Evolutionary conservation across 2,113 vertebrate species (phyloP).

Genomic region (Ginglymostoma cirratum): DNA sequence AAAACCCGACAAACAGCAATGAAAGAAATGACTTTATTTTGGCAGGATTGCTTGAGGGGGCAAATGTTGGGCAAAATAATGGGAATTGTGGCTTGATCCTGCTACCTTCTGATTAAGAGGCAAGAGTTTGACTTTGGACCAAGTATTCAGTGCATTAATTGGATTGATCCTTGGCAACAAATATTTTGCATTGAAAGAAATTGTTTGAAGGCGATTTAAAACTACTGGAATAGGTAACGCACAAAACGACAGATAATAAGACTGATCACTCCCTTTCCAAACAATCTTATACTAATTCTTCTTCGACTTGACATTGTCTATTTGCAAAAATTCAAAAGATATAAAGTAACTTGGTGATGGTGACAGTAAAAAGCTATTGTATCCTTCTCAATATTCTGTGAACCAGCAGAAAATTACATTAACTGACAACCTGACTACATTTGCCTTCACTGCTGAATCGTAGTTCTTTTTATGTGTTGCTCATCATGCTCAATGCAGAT

Average conservation of each 20-base stretch:
- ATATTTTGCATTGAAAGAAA: not conserved
- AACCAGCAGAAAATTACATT: not conserved
- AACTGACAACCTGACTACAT: not conserved
- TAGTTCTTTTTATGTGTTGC: not conserved
- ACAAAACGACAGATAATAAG: not conserved
- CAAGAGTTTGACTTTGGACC: not conserved
- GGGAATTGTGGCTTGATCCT: not conserved
- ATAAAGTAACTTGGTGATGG: not conserved
- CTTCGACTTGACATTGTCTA: not conserved
- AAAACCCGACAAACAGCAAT: not conserved
- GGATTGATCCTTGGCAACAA: not conserved
- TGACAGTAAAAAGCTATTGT: not conserved
- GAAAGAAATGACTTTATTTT: not conserved
- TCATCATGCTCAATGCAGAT: not conserved
- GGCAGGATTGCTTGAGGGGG: not conserved
- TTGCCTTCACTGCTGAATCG: not conserved
- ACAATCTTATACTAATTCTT: not conserved
- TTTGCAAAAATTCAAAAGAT: not conserved
- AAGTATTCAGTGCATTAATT: not conserved
- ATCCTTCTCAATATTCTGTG: not conserved
- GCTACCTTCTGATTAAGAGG: not conserved
- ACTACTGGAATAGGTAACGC: not conserved
- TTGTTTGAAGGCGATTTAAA: not conserved
- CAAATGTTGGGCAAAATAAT: not conserved
- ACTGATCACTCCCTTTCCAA: not conserved